Evolutionary conservation across 2,797 vertebrate genomes (phyloP).

Genomic region (Podarcis siculus): DNA sequence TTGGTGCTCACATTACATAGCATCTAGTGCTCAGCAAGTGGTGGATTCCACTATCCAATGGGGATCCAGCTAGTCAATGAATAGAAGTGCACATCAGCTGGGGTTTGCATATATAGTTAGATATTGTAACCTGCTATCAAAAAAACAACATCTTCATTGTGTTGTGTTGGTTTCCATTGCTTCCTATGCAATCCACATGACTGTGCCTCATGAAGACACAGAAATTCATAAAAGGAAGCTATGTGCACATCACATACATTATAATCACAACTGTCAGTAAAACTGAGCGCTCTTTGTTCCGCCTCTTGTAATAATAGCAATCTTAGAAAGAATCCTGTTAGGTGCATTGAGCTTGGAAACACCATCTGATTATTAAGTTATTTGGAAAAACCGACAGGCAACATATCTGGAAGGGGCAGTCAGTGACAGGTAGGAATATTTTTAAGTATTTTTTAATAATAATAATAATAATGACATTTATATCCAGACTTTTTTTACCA

Average conservation of each 20-base stretch:
- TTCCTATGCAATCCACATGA: neutral
- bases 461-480: neutral
- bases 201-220: neutral
- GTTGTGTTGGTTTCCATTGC: neutral
- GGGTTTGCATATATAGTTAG: slow-evolving; percentile 10
- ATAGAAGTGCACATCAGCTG: neutral
- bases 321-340: slow-evolving; percentile 42
- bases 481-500: neutral
- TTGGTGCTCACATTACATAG: neutral
- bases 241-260: slow-evolving; percentile 27
- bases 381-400: neutral
- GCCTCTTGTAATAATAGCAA: slow-evolving; percentile 37
- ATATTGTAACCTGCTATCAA: slow-evolving; percentile 18
- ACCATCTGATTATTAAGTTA: slow-evolving; percentile 39
- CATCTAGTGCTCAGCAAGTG: neutral
- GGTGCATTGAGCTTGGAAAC: slow-evolving; percentile 37
- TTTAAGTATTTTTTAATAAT: neutral
- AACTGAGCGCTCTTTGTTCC: slow-evolving; percentile 44
- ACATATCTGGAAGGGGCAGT: slow-evolving; percentile 32
- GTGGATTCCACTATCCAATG: slow-evolving; percentile 20
- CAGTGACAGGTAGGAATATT: neutral
- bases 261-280: slow-evolving; percentile 53
- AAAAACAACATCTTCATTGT: slow-evolving; percentile 3
- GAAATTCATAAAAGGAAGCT: slow-evolving; percentile 44
- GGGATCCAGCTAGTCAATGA: neutral